A percentile compares a stretch with the other conserved stretches of the same genome.
Conservation (phyloP, 2,888 invertebrate genomes). For the Tetheella fluctuosa region DNA sequence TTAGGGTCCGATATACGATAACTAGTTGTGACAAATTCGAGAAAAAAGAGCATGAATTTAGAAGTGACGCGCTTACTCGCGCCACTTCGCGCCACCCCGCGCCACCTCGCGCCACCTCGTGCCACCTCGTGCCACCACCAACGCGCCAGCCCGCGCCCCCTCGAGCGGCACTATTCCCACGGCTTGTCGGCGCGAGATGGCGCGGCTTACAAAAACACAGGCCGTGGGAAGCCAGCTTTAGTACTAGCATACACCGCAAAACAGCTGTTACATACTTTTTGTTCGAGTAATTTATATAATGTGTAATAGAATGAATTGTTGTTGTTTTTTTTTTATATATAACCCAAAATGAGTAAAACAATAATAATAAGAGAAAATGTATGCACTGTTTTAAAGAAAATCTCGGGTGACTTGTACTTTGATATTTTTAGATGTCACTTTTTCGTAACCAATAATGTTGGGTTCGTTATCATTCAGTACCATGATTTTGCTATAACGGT, state of each 20-base stretch:
- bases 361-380: too few species aligned
- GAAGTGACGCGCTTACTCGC: background rate
- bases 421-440: too few species aligned
- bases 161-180: background rate
- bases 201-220: background rate
- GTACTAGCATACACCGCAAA: background rate
- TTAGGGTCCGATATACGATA: background rate
- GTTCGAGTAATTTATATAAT: too few species aligned
- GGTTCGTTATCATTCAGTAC: too few species aligned
- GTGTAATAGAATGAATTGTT: too few species aligned
- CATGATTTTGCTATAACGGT: too few species aligned
- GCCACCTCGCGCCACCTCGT: background rate
- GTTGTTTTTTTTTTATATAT: too few species aligned
- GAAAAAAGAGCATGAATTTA: background rate
- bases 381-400: too few species aligned
- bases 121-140: background rate
- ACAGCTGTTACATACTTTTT: too few species aligned
- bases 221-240: conserved; percentile 7
- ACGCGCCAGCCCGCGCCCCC: background rate
- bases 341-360: background rate
- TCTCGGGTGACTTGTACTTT: too few species aligned
- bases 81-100: background rate
- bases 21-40: background rate
- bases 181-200: background rate
- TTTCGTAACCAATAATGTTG: too few species aligned